Base-by-base conservation (phyloP, 2,888 invertebrate genomes). In the Ischnus inquisitorius region DNA sequence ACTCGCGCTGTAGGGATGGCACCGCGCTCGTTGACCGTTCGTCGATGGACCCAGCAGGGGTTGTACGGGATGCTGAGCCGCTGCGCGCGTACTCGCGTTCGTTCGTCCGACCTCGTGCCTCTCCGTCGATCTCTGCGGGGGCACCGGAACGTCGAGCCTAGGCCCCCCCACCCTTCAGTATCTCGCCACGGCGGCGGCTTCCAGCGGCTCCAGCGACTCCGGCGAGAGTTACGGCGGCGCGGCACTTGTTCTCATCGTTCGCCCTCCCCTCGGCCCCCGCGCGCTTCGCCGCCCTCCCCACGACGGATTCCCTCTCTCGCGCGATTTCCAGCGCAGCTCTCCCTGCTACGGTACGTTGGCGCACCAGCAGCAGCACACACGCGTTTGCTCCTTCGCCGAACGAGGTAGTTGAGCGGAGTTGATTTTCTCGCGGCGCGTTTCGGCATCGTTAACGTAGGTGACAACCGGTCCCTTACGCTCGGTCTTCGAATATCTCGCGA, bases 91-190 rank as follows among this genome's bases (percentile, higher is more conserved):
- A 71, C 86, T 88, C 92, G 91, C 72, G 28, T 12, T 6, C 0
- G 51, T 28, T 90, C 93, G 93, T 79, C 8, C 25, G 2, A 0
- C 64, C 79, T 92, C 93, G 93, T 86, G 78, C 76, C 69, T 89
- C 85, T 90, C 91, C 93, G 93, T 87, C 88, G 92, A 93, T 92
- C 93, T 92, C 91, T 93, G 93, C 93, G 93, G 93, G 93, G 93
- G 93, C 91, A 92, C 89, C 90, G 91, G 90, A 34, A 60, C 57
- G 60, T 46, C n/a, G 54, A 51, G 54, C 51, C 46, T 34, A 22
- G 22, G 65, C 64, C 41, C 64, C 65, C 67, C 77, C 46, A 16
- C 28, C n/a, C 12, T 74, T 74, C 74, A 16, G 25, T 75, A 83
- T 78, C 71, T 64, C 80, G 60, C 67, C 60, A 22, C 51, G 54